A percentile compares a stretch with the other conserved stretches of the same genome.
These are phyloP conservation scores for Polyommatus iphigenia DNA, from an alignment of 2,888 invertebrate species.

Conservation along the genomic window DNA sequence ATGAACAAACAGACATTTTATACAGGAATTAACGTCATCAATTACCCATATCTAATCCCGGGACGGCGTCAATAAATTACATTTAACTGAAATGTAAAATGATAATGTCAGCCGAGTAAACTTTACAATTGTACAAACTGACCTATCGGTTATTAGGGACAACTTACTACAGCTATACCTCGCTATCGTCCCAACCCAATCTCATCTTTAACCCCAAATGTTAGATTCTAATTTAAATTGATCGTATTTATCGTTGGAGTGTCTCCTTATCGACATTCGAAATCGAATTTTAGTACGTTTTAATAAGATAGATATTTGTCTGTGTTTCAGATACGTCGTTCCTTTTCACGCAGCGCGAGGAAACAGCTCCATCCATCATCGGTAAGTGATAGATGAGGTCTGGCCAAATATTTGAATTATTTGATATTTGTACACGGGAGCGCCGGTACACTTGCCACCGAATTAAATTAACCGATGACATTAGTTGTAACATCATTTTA, in stretches of 20 bases:
- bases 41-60: conserved; percentile 54
- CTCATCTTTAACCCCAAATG: conserved; percentile 38
- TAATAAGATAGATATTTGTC: conserved; percentile 37
- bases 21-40: conserved; percentile 46
- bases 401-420: conserved; percentile 77
- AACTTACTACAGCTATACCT: conserved; percentile 46
- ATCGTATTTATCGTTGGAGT: neutral
- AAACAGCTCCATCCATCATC: conserved; percentile 71
- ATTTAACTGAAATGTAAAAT: conserved; percentile 71
- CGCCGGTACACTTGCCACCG: conserved; percentile 50
- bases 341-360: conserved; percentile 39
- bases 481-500: neutral
- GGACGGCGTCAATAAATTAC: conserved; percentile 66
- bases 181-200: conserved; percentile 36
- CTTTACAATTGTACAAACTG: conserved; percentile 68
- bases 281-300: neutral
- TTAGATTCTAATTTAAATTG: conserved; percentile 31
- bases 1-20: conserved; percentile 36
- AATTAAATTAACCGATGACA: conserved; percentile 29
- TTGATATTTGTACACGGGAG: conserved; percentile 57
- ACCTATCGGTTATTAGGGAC: conserved; percentile 62
- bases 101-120: conserved; percentile 72
- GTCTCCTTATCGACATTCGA: neutral
- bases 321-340: conserved; percentile 43
- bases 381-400: conserved; percentile 74